These are phyloP conservation scores for Gallinago solitaria DNA, from an alignment of 2,797 vertebrate genomes.

Conservation along the genomic window DNA sequence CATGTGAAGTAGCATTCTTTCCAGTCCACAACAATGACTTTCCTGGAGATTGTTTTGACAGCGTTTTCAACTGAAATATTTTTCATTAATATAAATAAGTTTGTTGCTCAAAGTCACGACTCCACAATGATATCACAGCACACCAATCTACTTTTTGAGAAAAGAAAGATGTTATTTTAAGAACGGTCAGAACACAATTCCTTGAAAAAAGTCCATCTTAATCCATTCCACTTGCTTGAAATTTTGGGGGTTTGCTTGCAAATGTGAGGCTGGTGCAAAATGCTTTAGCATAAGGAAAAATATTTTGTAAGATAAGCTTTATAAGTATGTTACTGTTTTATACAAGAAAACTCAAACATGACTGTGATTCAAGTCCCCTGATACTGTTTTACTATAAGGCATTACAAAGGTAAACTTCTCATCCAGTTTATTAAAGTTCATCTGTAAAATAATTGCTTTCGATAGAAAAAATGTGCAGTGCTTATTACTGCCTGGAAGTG, in stretches of 20 bases:
- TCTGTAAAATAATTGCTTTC: slow-evolving; percentile 8
- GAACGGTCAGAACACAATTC: slow-evolving; percentile 38
- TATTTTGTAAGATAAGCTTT: neutral
- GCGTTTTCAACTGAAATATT: slow-evolving; percentile 62
- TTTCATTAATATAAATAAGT: slow-evolving; percentile 54
- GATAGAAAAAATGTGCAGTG: slow-evolving; percentile 7
- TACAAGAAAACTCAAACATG: neutral
- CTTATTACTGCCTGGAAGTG: slow-evolving; percentile 3
- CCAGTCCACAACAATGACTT: slow-evolving; percentile 62
- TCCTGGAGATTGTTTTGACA: slow-evolving; percentile 66
- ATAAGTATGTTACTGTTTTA: neutral
- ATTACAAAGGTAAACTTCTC: neutral
- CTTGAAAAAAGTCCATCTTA: neutral
- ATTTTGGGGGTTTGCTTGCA: neutral
- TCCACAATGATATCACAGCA: slow-evolving; percentile 46
- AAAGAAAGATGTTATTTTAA: slow-evolving; percentile 44
- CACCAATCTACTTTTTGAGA: slow-evolving; percentile 9
- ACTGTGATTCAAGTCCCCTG: neutral
- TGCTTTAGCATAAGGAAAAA: neutral
- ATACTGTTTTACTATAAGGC: neutral
- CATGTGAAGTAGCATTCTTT: slow-evolving; percentile 70
- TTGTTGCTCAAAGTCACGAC: slow-evolving; percentile 10
- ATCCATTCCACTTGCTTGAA: neutral
- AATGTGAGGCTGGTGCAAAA: neutral
- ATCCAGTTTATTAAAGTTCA: neutral